Percentiles rank a stretch among this genome's conserved stretches.
Evolutionary conservation across 2,888 invertebrate species (phyloP).

Genomic region (Drosophila ochracea): DNA sequence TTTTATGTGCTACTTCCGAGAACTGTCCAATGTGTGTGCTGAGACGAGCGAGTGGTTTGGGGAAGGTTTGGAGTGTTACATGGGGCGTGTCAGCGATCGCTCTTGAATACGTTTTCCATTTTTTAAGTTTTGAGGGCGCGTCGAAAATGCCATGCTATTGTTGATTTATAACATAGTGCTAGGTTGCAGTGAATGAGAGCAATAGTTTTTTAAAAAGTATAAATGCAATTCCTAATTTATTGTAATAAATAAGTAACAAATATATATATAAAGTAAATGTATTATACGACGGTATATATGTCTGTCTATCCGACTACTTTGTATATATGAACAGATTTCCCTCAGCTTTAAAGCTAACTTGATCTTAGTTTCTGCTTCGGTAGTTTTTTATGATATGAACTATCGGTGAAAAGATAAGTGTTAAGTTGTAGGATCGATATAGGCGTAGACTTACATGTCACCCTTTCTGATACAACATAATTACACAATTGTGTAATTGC

Average conservation of each 20-base stretch:
- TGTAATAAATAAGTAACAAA: neutral
- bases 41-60: neutral
- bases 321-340: neutral
- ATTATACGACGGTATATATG: too few relatives aligned
- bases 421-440: neutral
- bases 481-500: neutral
- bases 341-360: neutral
- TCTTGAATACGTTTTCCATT: conserved; percentile 7
- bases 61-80: neutral
- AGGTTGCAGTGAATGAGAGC: neutral
- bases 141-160: neutral
- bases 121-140: conserved; percentile 4
- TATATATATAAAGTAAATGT: neutral
- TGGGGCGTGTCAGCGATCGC: conserved; percentile 14
- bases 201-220: neutral
- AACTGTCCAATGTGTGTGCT: neutral
- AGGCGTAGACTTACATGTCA: neutral
- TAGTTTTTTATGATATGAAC: neutral
- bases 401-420: neutral
- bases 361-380: neutral
- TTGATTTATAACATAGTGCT: neutral
- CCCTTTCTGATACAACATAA: neutral
- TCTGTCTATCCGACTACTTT: neutral
- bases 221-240: neutral
- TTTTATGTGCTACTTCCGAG: conserved; percentile 4